Percentiles rank a stretch among this genome's conserved stretches.
Conservation (phyloP, 2,113 vertebrate genomes). For the Gnathochromis pfefferi region DNA sequence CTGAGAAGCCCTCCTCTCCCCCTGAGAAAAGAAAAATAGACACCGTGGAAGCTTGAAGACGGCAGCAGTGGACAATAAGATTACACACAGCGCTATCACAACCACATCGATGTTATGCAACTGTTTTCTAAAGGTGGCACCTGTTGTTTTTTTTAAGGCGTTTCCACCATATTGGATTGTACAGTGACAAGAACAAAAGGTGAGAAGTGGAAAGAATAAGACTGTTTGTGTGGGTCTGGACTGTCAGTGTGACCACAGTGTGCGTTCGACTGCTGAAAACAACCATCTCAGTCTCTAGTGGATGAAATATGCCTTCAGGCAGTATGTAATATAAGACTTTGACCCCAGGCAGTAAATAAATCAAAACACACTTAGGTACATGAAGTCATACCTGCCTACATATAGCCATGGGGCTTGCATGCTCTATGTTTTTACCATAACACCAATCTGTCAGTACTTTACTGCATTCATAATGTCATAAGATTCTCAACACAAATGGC, state of each 20-base stretch:
- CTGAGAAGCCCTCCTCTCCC: not conserved
- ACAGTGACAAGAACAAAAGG: not conserved
- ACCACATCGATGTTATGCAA: not conserved
- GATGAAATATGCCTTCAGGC: not conserved
- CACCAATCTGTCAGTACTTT: not conserved
- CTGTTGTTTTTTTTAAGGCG: not conserved
- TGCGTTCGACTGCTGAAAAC: not conserved
- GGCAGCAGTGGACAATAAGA: not conserved
- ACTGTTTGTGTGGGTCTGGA: not conserved
- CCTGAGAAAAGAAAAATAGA: conserved; percentile 6
- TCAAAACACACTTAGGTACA: not conserved
- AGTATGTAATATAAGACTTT: not conserved
- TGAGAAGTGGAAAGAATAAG: not conserved
- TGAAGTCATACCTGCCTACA: not conserved
- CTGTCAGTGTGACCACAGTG: not conserved
- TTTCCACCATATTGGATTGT: not conserved
- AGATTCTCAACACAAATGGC: not conserved
- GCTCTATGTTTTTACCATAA: not conserved
- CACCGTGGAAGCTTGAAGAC: not conserved
- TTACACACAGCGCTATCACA: conserved; percentile 1
- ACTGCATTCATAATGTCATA: not conserved
- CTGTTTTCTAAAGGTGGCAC: conserved; percentile 2
- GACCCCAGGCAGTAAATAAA: not conserved
- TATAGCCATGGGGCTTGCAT: not conserved
- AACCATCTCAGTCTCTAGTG: not conserved